Evolutionary conservation across 2,113 vertebrate species (phyloP), one percentile per base, ranked within the genome.

Genomic region (Urocynchramus pylzowi): DNA sequence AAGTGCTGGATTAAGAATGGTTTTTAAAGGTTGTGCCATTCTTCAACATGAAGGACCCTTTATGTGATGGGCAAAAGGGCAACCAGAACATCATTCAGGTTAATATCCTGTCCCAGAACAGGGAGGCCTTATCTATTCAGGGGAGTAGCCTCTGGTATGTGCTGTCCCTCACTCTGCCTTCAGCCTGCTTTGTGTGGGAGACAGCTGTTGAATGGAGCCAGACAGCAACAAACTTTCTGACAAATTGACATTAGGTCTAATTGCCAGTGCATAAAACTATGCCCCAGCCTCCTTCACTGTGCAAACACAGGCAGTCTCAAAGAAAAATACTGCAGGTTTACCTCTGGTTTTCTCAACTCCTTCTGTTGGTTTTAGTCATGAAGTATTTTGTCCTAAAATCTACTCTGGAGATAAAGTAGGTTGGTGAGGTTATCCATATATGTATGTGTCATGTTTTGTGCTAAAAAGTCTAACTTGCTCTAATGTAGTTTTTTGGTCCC

Each of bases 371-470:
- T 84, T 71, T 59, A 63, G 3, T 71, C 15, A 50, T 54, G 5
- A 76, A 80, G 11, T 5, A 2, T 71, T 91, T 56, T 76, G 26
- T 68, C 26, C 15, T 73, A 37, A 76, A 91, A 91, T 73, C 16
- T 57, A 2, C 35, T 84, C 42, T 57, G 52, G 24, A 73, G 6
- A 35, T 54, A 47, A 49, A 74, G 22, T 31, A 41, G 9, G 2
- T n/a, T 59, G 49, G 9, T 57, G 39, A 63, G 14, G 11, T 59
- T 76, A 57, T n/a, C 7, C 15, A n/a, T 7, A 15, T 17, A 28
- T 20, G 4, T 7, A 15, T 17, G 26, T 20, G 4, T 11, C 0
- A 0, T 37, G 52, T 49, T 77, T 52, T 33, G 18, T 42, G 1
- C 17, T 91, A 37, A 60, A 39, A 18, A 20, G 11, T 6, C 31